Percentiles rank a stretch among this genome's conserved stretches.
Conservation (phyloP, 1,140 invertebrate genomes). For the Polypedilum pembai region DNA sequence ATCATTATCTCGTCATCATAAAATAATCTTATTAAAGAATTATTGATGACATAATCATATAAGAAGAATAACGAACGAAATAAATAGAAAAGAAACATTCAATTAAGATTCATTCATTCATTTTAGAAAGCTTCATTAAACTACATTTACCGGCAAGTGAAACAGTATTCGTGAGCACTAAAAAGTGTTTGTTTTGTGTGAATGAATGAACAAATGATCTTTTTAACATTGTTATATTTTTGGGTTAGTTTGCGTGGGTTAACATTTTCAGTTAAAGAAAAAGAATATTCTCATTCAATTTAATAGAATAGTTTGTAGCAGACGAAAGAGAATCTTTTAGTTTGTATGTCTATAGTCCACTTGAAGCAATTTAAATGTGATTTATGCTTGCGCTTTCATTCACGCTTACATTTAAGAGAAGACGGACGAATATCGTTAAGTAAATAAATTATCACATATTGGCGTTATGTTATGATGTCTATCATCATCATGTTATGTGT, state of each 20-base stretch:
- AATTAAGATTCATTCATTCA: not conserved
- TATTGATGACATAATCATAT: not conserved
- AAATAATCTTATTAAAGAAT: not conserved
- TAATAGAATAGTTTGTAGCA: not conserved
- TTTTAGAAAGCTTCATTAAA: not conserved
- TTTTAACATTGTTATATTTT: not conserved
- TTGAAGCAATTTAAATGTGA: constrained; percentile 12
- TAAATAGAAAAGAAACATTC: not conserved
- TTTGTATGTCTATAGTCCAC: not conserved
- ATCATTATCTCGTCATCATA: not conserved
- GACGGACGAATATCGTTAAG: not conserved
- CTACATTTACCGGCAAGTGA: not conserved
- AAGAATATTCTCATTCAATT: not conserved
- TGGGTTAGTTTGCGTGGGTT: not conserved
- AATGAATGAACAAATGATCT: not conserved
- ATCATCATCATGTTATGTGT: not conserved
- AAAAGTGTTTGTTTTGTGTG: not conserved
- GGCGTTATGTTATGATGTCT: not conserved
- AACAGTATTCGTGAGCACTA: no score
- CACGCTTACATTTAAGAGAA: not conserved
- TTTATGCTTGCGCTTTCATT: not conserved
- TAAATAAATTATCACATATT: not conserved
- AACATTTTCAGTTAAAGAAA: not conserved
- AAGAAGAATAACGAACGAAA: not conserved
- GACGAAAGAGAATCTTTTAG: not conserved